Evolutionary conservation across 2,113 vertebrate genomes (phyloP).

Genomic region (Melanerpes aurifrons): DNA sequence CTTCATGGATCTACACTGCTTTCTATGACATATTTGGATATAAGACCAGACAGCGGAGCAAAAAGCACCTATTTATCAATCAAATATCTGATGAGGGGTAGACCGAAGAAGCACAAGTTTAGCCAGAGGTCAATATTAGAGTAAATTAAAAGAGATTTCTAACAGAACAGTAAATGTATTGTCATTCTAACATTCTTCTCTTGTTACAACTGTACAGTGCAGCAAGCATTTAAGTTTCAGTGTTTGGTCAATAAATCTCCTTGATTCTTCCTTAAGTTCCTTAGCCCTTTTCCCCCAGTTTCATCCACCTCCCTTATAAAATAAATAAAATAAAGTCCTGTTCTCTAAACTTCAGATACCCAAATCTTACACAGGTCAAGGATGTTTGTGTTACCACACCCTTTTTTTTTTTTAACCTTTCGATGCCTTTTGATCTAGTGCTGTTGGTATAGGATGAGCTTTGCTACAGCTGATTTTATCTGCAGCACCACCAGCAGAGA

Average conservation of each 20-base stretch:
- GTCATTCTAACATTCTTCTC: not conserved
- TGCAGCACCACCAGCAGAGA: not conserved
- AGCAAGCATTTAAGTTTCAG: not conserved
- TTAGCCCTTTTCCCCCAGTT: not conserved
- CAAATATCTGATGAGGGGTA: not conserved
- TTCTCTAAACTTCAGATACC: constrained; percentile 6
- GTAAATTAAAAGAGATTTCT: not conserved
- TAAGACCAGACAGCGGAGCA: not conserved
- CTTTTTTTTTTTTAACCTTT: constrained; percentile 10
- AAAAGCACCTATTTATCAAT: not conserved
- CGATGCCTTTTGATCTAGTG: constrained; percentile 24
- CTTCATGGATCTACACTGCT: not conserved
- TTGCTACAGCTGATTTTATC: constrained; percentile 7
- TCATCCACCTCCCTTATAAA: not conserved
- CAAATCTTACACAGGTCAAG: not conserved
- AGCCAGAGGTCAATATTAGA: not conserved
- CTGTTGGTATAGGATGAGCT: constrained; percentile 8
- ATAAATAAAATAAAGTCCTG: not conserved
- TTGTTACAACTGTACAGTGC: not conserved
- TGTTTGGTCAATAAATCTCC: not conserved
- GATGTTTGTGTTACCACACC: constrained; percentile 30
- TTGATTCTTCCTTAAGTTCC: not conserved
- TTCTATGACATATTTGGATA: not conserved
- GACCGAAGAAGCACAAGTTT: not conserved
- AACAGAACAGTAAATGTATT: not conserved